A percentile compares a stretch with the other conserved stretches of the same genome.
Conservation (phyloP, 2,888 invertebrate species). For the Drosophila sordidula region DNA sequence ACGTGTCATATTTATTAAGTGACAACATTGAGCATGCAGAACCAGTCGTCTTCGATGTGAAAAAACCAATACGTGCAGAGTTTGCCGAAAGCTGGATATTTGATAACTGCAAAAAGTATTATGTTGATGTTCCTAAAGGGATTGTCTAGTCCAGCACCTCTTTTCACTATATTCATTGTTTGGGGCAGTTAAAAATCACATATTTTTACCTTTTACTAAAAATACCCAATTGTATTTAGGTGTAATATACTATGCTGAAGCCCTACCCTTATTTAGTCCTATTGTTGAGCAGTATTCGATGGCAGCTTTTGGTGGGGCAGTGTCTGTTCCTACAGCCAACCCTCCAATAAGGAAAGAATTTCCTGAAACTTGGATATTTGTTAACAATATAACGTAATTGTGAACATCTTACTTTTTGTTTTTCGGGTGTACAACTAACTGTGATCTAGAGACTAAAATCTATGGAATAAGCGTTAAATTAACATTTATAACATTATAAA, state of each 20-base stretch:
- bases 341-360: slow-evolving; percentile 87
- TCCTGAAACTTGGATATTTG: slow-evolving; percentile 90
- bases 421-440: slow-evolving; percentile 18
- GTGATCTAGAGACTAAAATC: slow-evolving; percentile 7
- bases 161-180: background rate
- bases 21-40: background rate
- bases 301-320: background rate
- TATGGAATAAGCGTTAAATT: slow-evolving; percentile 19
- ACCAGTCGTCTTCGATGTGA: background rate
- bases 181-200: background rate
- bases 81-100: slow-evolving; percentile 46
- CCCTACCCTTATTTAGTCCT: background rate
- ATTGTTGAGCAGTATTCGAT: background rate
- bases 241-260: background rate
- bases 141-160: background rate
- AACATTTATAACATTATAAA: slow-evolving; percentile 10
- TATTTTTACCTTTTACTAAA: slow-evolving; percentile 21
- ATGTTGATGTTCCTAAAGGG: background rate
- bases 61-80: slow-evolving; percentile 44
- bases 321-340: background rate
- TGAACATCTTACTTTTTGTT: background rate
- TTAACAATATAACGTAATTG: slow-evolving; percentile 59
- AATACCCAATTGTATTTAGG: slow-evolving; percentile 13
- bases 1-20: slow-evolving; percentile 19
- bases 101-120: slow-evolving; percentile 18